phyloP scores from a whole-genome alignment of 2,113 vertebrate species.

The Chionomys nivalis region DNA sequence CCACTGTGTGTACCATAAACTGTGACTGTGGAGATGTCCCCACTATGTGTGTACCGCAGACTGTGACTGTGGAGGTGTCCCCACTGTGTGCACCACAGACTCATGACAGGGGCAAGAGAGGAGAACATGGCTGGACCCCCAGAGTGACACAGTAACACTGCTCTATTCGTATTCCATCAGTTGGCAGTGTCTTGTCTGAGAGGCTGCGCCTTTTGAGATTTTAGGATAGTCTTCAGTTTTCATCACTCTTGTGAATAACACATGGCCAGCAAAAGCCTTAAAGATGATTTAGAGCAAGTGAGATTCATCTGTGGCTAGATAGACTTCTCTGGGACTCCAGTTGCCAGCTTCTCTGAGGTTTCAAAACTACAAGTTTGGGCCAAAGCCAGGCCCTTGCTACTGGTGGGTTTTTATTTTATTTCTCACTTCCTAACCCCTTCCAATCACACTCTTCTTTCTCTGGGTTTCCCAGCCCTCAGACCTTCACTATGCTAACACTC shows the following conservation, averaged over 20 bases:
- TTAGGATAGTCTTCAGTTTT: background rate
- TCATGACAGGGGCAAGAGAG: background rate
- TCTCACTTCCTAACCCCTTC: background rate
- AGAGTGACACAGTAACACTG: background rate
- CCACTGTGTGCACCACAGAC: no score
- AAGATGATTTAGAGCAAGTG: constrained; percentile 26
- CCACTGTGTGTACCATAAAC: no score
- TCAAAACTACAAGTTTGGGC: background rate
- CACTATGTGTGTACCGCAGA: no score
- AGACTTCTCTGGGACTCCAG: constrained; percentile 5
- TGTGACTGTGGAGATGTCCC: no score
- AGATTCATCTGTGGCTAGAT: constrained; percentile 26
- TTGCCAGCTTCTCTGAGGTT: constrained; percentile 13
- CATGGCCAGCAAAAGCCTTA: background rate
- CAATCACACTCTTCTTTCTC: background rate
- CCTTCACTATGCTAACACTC: background rate
- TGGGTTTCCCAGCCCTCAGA: background rate
- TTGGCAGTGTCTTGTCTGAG: background rate
- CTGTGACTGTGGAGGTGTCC: no score
- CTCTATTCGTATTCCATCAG: background rate
- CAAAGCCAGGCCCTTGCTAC: background rate
- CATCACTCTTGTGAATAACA: constrained; percentile 20
- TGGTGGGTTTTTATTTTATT: background rate
- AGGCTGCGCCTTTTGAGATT: background rate
- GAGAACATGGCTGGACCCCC: background rate